A percentile compares a stretch with the other conserved stretches of the same genome.
Evolutionary conservation across 2,113 vertebrate species (phyloP).

Genomic region (Siniperca knerii): DNA sequence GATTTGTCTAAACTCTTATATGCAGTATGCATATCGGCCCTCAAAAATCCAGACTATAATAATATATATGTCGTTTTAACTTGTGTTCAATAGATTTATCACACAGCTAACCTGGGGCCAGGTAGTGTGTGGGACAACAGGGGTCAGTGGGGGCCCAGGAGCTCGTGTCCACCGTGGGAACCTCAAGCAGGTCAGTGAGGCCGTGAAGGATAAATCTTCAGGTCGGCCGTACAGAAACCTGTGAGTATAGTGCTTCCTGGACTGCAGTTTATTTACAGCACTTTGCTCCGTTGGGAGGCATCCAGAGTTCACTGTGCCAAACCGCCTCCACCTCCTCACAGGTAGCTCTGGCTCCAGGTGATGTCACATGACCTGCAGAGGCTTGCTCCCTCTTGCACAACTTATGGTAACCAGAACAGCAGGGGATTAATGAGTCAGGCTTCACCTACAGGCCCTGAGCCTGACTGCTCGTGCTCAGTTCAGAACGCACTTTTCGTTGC

Average conservation of each 20-base stretch:
- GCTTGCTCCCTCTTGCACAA: not conserved
- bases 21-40: no score
- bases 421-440: slow-evolving; percentile 26
- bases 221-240: not conserved
- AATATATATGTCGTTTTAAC: no score
- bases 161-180: no score
- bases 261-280: not conserved
- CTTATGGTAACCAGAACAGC: not conserved
- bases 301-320: not conserved
- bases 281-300: not conserved
- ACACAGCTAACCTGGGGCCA: not conserved
- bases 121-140: no score
- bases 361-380: slow-evolving; percentile 14
- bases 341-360: not conserved
- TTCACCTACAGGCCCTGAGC: not conserved
- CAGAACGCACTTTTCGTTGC: no score
- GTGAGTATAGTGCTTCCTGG: not conserved
- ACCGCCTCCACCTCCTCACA: not conserved
- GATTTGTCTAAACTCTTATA: not conserved
- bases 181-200: no score
- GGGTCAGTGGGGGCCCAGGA: no score
- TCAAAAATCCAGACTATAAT: no score
- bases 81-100: not conserved
- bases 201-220: not conserved
- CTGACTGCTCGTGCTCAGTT: not conserved